A percentile compares a stretch with the other conserved stretches of the same genome.
These are phyloP conservation scores for Parus major DNA, from an alignment of 2,113 vertebrate species.

Conservation along the genomic window DNA sequence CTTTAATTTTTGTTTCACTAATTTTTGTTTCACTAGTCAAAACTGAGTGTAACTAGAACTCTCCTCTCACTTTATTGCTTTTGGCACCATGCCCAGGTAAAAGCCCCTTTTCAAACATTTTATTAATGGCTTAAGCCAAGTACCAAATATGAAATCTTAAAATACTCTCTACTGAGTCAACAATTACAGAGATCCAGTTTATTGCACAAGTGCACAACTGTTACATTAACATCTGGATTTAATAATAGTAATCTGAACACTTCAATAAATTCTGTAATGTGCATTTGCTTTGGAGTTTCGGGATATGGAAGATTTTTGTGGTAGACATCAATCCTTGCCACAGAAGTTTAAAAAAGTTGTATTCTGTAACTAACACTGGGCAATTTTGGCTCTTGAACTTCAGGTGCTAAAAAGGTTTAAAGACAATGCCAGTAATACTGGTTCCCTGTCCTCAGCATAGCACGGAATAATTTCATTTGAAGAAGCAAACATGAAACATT, in stretches of 20 bases:
- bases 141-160: conserved; percentile 28
- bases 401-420: neutral
- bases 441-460: neutral
- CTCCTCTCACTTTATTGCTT: neutral
- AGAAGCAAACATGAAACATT: neutral
- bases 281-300: conserved; percentile 36
- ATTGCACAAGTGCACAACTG: conserved; percentile 27
- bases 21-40: neutral
- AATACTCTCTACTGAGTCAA: conserved; percentile 35
- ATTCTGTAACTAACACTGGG: neutral
- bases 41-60: neutral
- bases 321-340: neutral
- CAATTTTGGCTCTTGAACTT: neutral
- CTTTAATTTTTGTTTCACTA: neutral
- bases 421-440: neutral
- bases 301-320: conserved; percentile 37
- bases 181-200: neutral
- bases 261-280: conserved; percentile 29
- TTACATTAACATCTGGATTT: conserved; percentile 51
- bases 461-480: neutral
- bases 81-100: conserved; percentile 8
- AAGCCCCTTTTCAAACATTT: conserved; percentile 45
- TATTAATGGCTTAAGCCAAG: conserved; percentile 30
- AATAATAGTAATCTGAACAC: conserved; percentile 39
- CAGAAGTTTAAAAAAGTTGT: neutral